Evolutionary conservation across 2,113 vertebrate genomes (phyloP).

Genomic region (Henicopernis longicauda): DNA sequence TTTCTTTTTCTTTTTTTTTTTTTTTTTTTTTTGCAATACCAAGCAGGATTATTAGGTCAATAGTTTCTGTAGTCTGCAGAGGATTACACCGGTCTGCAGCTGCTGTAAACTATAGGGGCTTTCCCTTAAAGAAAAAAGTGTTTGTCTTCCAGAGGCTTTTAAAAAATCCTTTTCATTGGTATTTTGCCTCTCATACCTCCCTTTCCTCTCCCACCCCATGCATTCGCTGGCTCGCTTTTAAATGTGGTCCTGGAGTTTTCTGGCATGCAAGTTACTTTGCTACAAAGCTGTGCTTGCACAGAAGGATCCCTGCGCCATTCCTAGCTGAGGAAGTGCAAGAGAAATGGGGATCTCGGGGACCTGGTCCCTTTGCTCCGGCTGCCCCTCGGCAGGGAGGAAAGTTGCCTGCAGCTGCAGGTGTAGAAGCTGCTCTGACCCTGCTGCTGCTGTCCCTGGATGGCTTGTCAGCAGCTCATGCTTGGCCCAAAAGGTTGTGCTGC

Average conservation of each 20-base stretch:
- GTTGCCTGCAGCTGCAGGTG: not conserved
- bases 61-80: not conserved
- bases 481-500: not conserved
- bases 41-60: not conserved
- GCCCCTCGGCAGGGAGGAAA: not conserved
- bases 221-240: not conserved
- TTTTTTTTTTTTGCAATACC: not conserved
- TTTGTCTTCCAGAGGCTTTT: not conserved
- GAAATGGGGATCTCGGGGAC: accelerated
- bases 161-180: not conserved
- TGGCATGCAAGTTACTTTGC: not conserved
- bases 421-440: not conserved
- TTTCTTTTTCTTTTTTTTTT: not conserved
- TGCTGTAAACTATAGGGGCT: not conserved
- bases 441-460: not conserved
- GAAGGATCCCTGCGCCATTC: not conserved
- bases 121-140: not conserved
- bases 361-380: not conserved
- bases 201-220: not conserved
- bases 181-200: not conserved
- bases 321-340: not conserved
- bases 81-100: not conserved
- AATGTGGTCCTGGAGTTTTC: not conserved
- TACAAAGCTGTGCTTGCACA: not conserved
- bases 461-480: not conserved